phyloP scores from a whole-genome alignment of 2,888 invertebrate genomes.

The Pristionchus japonicus region DNA sequence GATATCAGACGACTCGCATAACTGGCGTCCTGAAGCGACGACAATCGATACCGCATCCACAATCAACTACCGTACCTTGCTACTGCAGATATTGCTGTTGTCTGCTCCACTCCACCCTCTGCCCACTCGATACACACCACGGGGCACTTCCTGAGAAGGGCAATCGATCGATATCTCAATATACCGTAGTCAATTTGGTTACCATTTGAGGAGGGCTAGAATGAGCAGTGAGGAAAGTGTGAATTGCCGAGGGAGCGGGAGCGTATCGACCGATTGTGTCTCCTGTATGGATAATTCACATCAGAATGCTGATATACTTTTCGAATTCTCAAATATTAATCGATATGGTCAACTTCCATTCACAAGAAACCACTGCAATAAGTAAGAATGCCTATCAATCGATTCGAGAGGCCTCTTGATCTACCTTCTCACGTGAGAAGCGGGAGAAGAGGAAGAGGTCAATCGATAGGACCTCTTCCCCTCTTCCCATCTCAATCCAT shows the following conservation, averaged over 20 bases:
- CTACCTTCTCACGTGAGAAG: not conserved
- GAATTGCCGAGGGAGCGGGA: slow-evolving; percentile 34
- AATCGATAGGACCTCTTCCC: too few relatives aligned
- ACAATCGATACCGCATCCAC: too few relatives aligned
- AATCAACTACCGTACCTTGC: not conserved
- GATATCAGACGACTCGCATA: slow-evolving; percentile 28
- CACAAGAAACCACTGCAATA: too few relatives aligned
- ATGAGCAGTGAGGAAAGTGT: slow-evolving; percentile 19
- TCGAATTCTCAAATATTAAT: too few relatives aligned
- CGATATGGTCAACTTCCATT: too few relatives aligned
- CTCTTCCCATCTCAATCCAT: too few relatives aligned
- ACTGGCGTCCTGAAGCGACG: slow-evolving; percentile 30
- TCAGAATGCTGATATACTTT: too few relatives aligned
- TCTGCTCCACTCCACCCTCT: slow-evolving; percentile 37
- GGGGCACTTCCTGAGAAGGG: slow-evolving; percentile 35
- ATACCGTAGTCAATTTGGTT: not conserved
- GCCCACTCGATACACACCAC: slow-evolving; percentile 40
- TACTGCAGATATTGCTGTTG: slow-evolving; percentile 10
- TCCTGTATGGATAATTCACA: not conserved
- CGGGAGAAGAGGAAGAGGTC: too few relatives aligned
- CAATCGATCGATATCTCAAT: not conserved
- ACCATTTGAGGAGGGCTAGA: not conserved
- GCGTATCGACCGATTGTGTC: slow-evolving; percentile 38
- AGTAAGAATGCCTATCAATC: not conserved
- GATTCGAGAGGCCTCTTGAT: too few relatives aligned